Evolutionary conservation across 1,140 invertebrate species (phyloP).

Genomic region (Dysdera silvatica): DNA sequence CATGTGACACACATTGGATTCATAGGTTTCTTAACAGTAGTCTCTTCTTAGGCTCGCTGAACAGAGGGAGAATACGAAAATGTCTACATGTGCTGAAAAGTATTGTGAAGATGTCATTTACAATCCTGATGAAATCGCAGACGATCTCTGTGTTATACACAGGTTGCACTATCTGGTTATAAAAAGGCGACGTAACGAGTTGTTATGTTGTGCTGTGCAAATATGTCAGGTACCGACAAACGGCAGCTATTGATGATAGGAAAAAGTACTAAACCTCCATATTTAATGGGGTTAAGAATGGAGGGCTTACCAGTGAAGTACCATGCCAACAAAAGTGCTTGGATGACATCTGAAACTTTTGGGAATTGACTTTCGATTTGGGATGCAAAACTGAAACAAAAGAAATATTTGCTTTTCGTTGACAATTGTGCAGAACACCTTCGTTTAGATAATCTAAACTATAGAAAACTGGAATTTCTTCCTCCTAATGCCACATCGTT

Average conservation of each 20-base stretch:
- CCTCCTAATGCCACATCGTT: slow-evolving; percentile 32
- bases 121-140: too few species aligned
- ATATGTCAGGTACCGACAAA: slow-evolving; percentile 14
- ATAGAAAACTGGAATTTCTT: slow-evolving; percentile 30
- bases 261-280: slow-evolving; percentile 12
- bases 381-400: slow-evolving; percentile 24
- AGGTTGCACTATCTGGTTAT: too few species aligned
- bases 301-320: slow-evolving; percentile 31
- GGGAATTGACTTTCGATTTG: slow-evolving; percentile 31
- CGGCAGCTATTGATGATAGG: background rate
- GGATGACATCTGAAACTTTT: slow-evolving; percentile 35
- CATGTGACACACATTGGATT: too few species aligned
- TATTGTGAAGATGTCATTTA: too few species aligned
- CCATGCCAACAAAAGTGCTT: slow-evolving; percentile 31
- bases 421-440: slow-evolving; percentile 35
- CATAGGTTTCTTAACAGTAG: too few species aligned
- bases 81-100: too few species aligned
- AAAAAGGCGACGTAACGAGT: slow-evolving; percentile 10
- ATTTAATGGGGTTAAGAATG: slow-evolving; percentile 16
- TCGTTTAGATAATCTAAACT: slow-evolving; percentile 17
- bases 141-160: too few species aligned
- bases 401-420: slow-evolving; percentile 34
- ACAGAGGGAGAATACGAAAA: too few species aligned
- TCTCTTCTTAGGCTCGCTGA: too few species aligned
- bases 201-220: slow-evolving; percentile 12